Evolutionary conservation across 2,888 invertebrate species (phyloP).

Genomic region (Colletes collaris): DNA sequence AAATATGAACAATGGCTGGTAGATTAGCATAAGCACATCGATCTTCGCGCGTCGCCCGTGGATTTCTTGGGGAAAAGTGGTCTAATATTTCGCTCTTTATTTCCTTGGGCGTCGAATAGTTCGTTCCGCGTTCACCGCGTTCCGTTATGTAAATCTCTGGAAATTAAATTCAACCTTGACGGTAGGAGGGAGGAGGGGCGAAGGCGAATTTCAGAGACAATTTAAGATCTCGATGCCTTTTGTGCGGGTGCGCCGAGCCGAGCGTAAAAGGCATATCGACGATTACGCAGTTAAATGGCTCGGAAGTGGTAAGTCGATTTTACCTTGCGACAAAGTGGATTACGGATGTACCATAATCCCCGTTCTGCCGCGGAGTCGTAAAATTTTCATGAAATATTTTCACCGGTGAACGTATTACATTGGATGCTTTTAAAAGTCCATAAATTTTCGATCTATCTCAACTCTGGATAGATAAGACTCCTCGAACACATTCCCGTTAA

Average conservation of each 20-base stretch:
- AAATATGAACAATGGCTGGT: conserved; percentile 44
- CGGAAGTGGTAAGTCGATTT: conserved; percentile 60
- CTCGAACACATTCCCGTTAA: too few relatives aligned
- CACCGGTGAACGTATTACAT: too few relatives aligned
- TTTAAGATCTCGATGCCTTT: conserved; percentile 51
- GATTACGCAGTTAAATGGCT: conserved; percentile 58
- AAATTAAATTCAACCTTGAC: conserved; percentile 47
- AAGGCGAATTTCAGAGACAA: conserved; percentile 52
- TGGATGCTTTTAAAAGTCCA: too few relatives aligned
- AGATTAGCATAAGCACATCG: conserved; percentile 50
- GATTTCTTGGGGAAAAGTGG: not conserved
- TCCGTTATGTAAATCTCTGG: conserved; percentile 35
- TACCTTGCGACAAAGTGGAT: conserved; percentile 56
- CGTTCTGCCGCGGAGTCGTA: not conserved
- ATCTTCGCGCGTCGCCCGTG: conserved; percentile 15
- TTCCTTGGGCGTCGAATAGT: conserved; percentile 2
- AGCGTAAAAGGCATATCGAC: conserved; percentile 46
- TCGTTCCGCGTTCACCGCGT: not conserved
- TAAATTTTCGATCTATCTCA: too few relatives aligned
- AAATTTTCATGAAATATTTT: too few relatives aligned
- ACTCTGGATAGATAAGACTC: too few relatives aligned
- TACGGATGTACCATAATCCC: conserved; percentile 46
- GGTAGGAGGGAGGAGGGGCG: not conserved
- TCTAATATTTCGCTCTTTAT: not conserved
- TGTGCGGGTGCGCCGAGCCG: conserved; percentile 26